Evolutionary conservation across 2,888 invertebrate species (phyloP), one percentile per base, ranked within the genome.

Genomic region (Dryococelus australis): DNA sequence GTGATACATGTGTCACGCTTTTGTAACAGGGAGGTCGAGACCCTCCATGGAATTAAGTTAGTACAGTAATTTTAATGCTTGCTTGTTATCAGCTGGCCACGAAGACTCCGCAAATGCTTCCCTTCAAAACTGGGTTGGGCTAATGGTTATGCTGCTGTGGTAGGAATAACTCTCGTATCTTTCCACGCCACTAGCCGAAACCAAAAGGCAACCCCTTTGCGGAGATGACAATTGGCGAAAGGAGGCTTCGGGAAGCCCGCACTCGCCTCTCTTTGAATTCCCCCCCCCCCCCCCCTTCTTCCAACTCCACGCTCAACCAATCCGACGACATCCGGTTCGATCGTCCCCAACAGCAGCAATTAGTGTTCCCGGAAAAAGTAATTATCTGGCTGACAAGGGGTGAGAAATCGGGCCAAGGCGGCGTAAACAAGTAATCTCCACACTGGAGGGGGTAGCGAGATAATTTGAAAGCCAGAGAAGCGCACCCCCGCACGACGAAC

Each of bases 401-500:
- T 24, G 65, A 65, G 65, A n/a, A 65, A 65, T 65, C 65, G n/a
- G 65, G 65, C n/a, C 65, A n/a, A n/a, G 65, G 65, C 20, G 65
- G 65, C 65, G 65, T 65, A 65, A 65, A 65, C 65, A 65, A 65
- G 65, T n/a, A 65, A 65, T 65, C n/a, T 65, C 13, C 65, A 20
- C 65, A 8, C 65, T 65, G 65, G 65, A 65, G 65, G 65, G 65
- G n/a, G 65, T n/a, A 65, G 65, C 65, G 65, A n/a, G 65, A 65
- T 65, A 65, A 65, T 65, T 65, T 65, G 65, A 65, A 65, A 51
- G 51, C 51, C 51, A 51, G 51, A 51, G 51, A 51, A 20, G 20
- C 12, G 65, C 10, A 24, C 20, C 65, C 65, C 16, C 65, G n/a
- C 2, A 10, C 13, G 6, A 24, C n/a, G 47, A 47, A 47, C 47